A percentile compares a stretch with the other conserved stretches of the same genome.
Evolutionary conservation across 1,140 invertebrate species (phyloP).

Genomic region (Tenebrio molitor): DNA sequence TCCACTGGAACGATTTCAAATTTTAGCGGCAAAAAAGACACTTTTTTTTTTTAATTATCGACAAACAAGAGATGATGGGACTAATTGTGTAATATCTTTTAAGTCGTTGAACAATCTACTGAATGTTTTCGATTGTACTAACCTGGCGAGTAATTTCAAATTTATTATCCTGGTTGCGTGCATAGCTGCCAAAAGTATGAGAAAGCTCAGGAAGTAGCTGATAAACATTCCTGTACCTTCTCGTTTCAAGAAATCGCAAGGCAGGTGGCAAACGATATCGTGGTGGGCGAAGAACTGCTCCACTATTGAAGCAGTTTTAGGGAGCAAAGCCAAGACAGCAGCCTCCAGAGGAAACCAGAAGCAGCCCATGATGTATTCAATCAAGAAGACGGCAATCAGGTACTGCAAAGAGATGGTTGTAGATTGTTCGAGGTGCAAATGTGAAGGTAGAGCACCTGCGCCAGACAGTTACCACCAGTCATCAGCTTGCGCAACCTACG

Average conservation of each 20-base stretch:
- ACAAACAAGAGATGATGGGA: too few species aligned
- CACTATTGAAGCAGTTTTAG: conserved; percentile 51
- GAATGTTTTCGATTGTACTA: not conserved
- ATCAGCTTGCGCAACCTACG: conserved; percentile 50
- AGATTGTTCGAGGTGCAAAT: too few species aligned
- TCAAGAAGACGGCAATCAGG: conserved; percentile 56
- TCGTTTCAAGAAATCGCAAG: conserved; percentile 52
- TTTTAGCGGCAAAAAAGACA: too few species aligned
- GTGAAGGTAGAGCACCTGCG: too few species aligned
- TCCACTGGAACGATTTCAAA: conserved; percentile 3
- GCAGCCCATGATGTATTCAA: conserved; percentile 61
- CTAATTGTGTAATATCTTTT: too few species aligned
- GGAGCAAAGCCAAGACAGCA: conserved; percentile 49
- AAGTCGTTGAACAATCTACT: too few species aligned
- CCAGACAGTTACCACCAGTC: not conserved
- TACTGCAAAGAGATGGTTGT: too few species aligned
- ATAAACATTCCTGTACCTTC: conserved; percentile 51
- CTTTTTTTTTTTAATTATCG: too few species aligned
- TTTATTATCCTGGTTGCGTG: conserved; percentile 60
- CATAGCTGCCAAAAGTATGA: conserved; percentile 57
- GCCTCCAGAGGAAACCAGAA: conserved; percentile 63
- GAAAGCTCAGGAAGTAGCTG: conserved; percentile 58
- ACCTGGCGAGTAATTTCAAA: conserved; percentile 37
- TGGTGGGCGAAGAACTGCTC: conserved; percentile 47
- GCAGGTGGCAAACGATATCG: conserved; percentile 16